phyloP scores from a whole-genome alignment of 2,797 vertebrate species.

The Vipera ursinii region DNA sequence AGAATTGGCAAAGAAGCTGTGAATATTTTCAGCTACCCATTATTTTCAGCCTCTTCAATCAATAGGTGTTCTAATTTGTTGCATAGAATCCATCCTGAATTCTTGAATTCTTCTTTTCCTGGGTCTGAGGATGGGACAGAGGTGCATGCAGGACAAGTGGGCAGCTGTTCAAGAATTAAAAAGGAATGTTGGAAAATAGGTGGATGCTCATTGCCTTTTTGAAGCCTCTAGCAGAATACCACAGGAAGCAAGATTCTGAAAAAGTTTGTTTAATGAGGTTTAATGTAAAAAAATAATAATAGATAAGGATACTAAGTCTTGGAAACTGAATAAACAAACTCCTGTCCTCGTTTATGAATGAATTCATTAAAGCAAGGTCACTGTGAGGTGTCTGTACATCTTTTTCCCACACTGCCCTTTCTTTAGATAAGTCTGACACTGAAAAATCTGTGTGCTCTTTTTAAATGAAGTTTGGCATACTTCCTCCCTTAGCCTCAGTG shows the following conservation, averaged over 20 bases:
- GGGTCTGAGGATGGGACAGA: too few species aligned
- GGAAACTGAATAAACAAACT: neutral
- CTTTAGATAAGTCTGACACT: neutral
- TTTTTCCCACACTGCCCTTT: neutral
- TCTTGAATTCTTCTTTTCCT: neutral
- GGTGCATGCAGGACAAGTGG: neutral
- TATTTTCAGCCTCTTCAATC: neutral
- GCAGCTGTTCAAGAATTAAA: neutral
- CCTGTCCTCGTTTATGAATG: neutral
- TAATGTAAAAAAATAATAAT: neutral
- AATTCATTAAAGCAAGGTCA: neutral
- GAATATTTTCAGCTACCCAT: neutral
- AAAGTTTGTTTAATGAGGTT: neutral
- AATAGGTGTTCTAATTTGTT: neutral
- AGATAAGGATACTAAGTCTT: neutral
- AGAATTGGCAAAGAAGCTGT: neutral
- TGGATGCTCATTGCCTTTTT: neutral
- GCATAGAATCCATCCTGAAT: neutral
- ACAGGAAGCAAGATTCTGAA: neutral
- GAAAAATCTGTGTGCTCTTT: neutral
- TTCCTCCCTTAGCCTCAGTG: neutral
- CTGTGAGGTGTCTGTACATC: neutral
- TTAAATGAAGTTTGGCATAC: neutral
- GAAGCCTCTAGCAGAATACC: neutral
- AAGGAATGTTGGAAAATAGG: neutral